These are phyloP conservation scores for Drosophila eugracilis DNA, from an alignment of 1,140 invertebrate species.

Conservation along the genomic window DNA sequence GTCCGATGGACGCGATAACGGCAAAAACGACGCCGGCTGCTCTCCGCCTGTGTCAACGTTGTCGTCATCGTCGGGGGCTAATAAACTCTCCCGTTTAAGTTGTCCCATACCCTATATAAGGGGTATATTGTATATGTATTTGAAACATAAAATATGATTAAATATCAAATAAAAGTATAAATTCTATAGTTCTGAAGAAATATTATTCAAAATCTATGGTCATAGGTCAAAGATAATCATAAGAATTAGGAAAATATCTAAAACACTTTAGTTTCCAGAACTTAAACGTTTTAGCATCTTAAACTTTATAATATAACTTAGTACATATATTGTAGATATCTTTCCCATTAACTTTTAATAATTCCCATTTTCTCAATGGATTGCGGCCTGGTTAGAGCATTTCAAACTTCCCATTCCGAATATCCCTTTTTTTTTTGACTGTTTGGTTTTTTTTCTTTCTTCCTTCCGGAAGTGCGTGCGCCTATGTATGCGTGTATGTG, in stretches of 20 bases:
- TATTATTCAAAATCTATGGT: no score
- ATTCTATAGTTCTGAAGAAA: no score
- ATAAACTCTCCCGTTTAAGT: constrained; percentile 66
- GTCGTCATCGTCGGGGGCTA: constrained; percentile 55
- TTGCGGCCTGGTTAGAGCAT: constrained; percentile 8
- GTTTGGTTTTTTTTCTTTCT: constrained; percentile 7
- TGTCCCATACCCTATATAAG: constrained; percentile 17
- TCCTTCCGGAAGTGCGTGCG: constrained; percentile 71
- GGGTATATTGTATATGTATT: background rate
- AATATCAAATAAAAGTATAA: no score
- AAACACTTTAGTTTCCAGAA: no score
- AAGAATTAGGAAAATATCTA: no score
- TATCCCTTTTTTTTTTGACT: constrained; percentile 20
- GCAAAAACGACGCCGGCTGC: constrained; percentile 53
- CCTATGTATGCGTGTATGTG: constrained; percentile 18
- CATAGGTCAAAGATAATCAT: no score
- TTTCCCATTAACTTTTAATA: no score
- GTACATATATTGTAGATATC: no score
- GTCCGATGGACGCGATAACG: constrained; percentile 64
- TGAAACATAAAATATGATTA: no score
- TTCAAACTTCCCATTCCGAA: constrained; percentile 1
- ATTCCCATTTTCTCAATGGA: background rate
- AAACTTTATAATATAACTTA: no score
- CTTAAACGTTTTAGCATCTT: no score
- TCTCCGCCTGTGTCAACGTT: constrained; percentile 33